Base-by-base conservation (phyloP, 2,888 invertebrate genomes). In the Pandemis heparana region DNA sequence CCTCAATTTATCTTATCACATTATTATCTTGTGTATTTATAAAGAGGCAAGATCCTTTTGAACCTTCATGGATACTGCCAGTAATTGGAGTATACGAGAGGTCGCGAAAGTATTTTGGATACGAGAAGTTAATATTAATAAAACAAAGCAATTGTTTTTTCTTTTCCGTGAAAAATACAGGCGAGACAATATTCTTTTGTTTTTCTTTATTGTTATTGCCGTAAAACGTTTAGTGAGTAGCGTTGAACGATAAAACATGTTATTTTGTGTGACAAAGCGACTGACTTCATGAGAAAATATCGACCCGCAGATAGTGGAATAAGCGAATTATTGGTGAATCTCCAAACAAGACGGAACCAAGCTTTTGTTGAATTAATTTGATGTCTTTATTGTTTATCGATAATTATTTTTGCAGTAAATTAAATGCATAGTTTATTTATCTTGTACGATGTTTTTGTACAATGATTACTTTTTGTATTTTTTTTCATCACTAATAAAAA, bases 221-320 rank as follows among this genome's bases (percentile, higher is more conserved):
- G 90, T 92, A 89, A 92, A 93, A 89, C 93, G 92, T 94, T 94
- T 93, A 94, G 93, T 88, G 87, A 85, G 86, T 87, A 83, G 83
- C 87, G 83, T 82, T 85, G 85, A 79, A 82, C 88, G 79, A 93
- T 94, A 94, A 94, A 94, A 92, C 91, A 92, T 87, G 87, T 89
- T 92, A 94, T 94, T 94, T 94, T 94, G 94, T 94, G 94, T 94
- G 94, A 94, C 94, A 93, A 94, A 94, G 91, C 84, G 94, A 92
- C 94, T 84, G 82, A 87, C 84, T 93, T 94, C 92, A 94, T 94
- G 94, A 94, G 93, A 94, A 94, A 92, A 87, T 94, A 94, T 93
- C 89, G 91, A 94, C 91, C 92, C 92, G 88, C 92, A 93, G 92
- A 93, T 93, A 92, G 92, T 87, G 90, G 89, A 87, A 90, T 92